phyloP scores from a whole-genome alignment of 2,888 invertebrate species.

The Adelphocoris suturalis region DNA sequence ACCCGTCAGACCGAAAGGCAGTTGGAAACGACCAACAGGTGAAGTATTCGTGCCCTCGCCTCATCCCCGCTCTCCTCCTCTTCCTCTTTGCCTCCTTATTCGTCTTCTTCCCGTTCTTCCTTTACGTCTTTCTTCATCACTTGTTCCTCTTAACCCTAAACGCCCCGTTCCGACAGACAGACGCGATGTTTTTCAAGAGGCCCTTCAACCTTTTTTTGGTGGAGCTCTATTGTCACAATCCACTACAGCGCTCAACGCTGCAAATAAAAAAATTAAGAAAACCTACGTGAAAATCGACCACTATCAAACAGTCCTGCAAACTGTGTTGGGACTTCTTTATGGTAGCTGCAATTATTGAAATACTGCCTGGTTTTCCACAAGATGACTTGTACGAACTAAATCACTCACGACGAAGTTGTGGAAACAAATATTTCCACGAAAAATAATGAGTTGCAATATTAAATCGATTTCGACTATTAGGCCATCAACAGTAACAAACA shows the following conservation, averaged over 20 bases:
- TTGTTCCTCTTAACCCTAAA: slow-evolving; percentile 36
- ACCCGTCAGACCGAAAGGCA: slow-evolving; percentile 24
- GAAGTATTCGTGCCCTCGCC: slow-evolving; percentile 1
- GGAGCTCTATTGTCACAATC: background rate
- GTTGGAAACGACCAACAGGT: slow-evolving; percentile 49
- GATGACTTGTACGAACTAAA: too few species aligned
- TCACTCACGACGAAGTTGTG: too few species aligned
- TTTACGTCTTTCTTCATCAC: slow-evolving; percentile 1
- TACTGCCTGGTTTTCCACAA: too few species aligned
- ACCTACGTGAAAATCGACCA: too few species aligned
- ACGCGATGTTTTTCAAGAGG: background rate
- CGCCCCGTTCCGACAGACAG: slow-evolving; percentile 34
- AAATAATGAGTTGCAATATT: too few species aligned
- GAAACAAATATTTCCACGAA: too few species aligned
- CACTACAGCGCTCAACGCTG: background rate
- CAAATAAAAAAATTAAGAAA: background rate
- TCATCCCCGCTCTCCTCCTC: too few species aligned
- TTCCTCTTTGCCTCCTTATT: background rate
- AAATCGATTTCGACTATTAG: too few species aligned
- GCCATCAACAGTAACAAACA: too few species aligned
- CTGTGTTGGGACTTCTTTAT: too few species aligned
- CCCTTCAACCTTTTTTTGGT: background rate
- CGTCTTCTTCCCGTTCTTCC: background rate
- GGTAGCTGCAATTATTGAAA: too few species aligned
- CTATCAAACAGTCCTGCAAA: too few species aligned